Conservation (phyloP, 2,113 vertebrate species). For the Muntiacus reevesi region DNA sequence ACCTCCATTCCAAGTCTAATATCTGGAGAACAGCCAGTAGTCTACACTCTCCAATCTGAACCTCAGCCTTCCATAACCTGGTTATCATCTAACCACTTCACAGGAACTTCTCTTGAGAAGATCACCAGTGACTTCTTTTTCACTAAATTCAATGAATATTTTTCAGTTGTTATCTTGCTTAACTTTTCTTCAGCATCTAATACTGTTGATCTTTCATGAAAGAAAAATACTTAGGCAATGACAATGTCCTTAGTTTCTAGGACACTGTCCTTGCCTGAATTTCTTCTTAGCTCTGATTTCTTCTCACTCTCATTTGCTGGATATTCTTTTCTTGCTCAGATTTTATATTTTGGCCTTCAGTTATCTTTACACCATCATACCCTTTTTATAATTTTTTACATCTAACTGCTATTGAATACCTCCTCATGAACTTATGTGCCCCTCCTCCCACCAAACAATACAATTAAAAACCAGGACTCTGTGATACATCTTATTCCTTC, state of each 20-base stretch:
- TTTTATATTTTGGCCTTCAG: not conserved
- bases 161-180: not conserved
- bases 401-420: not conserved
- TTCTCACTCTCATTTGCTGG: not conserved
- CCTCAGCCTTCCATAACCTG: not conserved
- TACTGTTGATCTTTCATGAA: not conserved
- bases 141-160: not conserved
- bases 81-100: not conserved
- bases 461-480: not conserved
- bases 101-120: not conserved
- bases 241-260: not conserved
- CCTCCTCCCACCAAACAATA: not conserved
- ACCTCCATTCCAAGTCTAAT: not conserved
- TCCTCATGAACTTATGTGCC: not conserved
- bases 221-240: not conserved
- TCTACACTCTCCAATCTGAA: not conserved
- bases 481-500: not conserved
- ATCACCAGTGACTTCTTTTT: not conserved
- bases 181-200: not conserved
- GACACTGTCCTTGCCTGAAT: not conserved
- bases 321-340: not conserved
- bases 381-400: not conserved
- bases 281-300: not conserved
- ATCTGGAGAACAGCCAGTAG: not conserved
- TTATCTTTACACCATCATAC: not conserved